phyloP scores from a whole-genome alignment of 2,797 vertebrate genomes.

The Bucorvus abyssinicus region DNA sequence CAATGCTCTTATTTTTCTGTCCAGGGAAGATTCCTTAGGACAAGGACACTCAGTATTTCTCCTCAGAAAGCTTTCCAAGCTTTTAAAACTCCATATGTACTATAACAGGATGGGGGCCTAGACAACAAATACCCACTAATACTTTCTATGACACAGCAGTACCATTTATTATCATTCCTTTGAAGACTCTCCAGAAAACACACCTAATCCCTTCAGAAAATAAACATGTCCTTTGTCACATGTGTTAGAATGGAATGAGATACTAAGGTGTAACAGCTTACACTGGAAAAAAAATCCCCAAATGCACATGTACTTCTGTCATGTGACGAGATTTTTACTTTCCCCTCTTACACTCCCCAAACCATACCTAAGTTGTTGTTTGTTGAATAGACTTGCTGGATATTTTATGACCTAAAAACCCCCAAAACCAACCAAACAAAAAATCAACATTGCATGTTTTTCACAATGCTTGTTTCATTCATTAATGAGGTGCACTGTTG shows the following conservation, averaged over 20 bases:
- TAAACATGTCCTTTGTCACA: neutral
- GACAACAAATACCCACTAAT: neutral
- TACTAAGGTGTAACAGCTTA: neutral
- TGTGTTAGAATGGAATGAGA: neutral
- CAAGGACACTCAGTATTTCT: neutral
- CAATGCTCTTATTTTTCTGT: neutral
- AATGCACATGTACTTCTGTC: neutral
- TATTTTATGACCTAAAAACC: conserved; percentile 16
- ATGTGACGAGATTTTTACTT: neutral
- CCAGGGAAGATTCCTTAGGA: neutral
- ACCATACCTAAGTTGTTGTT: neutral
- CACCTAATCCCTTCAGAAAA: neutral
- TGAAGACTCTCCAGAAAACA: neutral
- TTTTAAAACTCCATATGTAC: neutral
- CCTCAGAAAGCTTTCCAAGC: neutral
- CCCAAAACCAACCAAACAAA: no score
- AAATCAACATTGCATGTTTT: conserved; percentile 1
- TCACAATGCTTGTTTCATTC: neutral
- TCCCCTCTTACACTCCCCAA: neutral
- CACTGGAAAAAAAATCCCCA: neutral
- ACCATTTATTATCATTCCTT: neutral
- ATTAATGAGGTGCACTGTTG: neutral
- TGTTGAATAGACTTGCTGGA: neutral
- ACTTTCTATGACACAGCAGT: neutral
- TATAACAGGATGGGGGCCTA: neutral